Base-by-base conservation (phyloP, 1,140 invertebrate species). In the Tetramorium simillimum region DNA sequence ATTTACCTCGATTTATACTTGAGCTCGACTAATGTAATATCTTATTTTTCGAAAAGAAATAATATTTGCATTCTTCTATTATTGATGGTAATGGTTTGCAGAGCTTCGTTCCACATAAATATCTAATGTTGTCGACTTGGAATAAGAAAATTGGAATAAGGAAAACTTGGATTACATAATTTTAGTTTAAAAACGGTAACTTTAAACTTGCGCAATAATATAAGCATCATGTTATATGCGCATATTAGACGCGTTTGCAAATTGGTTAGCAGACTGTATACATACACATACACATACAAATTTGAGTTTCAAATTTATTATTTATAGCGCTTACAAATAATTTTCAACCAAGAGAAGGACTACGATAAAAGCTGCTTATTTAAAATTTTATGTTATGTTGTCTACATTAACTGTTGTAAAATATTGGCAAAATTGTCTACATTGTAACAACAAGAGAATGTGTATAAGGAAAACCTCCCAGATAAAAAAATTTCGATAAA, bases 401-500 rank as follows among this genome's bases (percentile, higher is more conserved):
- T 24, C 14, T 33, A 80, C 40, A 78, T 78, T 65, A 60, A 12
- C 18, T 24, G 14, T n/a, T n/a, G 75, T n/a, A 37, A 67, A 58
- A 56, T 70, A 81, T 70, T 21, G 37, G 7, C 28, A 28, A 51
- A 10, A 58, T 33, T 12, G 14, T 65, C 1, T 67, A 67, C 24
- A 37, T 67, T 58, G 18, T 37, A 49, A 24, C 16, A 53, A 70
- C 72, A 14, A 46, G 60, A 51, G 12, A 60, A 58, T 6, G 18
- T 7, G 37, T 43, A 49, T 43, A 49, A 58, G 40, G 5, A 62
- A 51, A 75, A 67, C 4, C 6, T 82, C 24, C 12, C 3, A 21
- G 12, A 73, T 60, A 60, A 73, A 84, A 84, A 84, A 40, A 82
- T 14, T 51, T 12, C 40, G 43, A 70, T 14, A 43, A 65, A 46